phyloP scores from a whole-genome alignment of 2,113 vertebrate species.

The Calyptomena viridis region DNA sequence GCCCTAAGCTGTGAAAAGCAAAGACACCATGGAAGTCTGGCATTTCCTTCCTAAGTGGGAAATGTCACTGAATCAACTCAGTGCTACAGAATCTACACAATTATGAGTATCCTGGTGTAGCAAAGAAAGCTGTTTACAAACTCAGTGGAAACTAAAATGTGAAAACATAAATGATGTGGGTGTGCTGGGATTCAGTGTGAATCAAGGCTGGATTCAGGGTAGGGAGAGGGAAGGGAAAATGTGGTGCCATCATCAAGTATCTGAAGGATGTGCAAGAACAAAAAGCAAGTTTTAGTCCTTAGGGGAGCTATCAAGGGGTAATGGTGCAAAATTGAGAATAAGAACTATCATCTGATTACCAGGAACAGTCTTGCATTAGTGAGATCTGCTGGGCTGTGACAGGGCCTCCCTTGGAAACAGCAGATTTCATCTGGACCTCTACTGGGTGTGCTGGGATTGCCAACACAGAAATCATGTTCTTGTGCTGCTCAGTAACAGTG shows the following conservation, averaged over 20 bases:
- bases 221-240: background rate
- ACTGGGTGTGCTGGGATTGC: background rate
- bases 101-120: background rate
- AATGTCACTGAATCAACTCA: background rate
- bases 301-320: background rate
- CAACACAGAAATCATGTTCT: background rate
- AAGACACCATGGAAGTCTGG: background rate
- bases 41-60: background rate
- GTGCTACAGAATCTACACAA: background rate
- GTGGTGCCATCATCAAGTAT: background rate
- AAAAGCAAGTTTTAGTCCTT: background rate
- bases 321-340: background rate
- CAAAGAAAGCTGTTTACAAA: background rate
- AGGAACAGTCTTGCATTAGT: background rate
- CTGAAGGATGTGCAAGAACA: background rate
- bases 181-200: background rate
- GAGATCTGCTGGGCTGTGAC: background rate
- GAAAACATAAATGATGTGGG: background rate
- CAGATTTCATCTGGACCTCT: background rate
- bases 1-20: conserved; percentile 51
- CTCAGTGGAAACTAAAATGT: background rate
- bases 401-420: background rate
- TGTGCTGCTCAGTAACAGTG: background rate
- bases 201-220: background rate
- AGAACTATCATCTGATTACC: background rate